Conservation (phyloP, 1,140 invertebrate genomes). For the Cheumatopsyche charites region DNA sequence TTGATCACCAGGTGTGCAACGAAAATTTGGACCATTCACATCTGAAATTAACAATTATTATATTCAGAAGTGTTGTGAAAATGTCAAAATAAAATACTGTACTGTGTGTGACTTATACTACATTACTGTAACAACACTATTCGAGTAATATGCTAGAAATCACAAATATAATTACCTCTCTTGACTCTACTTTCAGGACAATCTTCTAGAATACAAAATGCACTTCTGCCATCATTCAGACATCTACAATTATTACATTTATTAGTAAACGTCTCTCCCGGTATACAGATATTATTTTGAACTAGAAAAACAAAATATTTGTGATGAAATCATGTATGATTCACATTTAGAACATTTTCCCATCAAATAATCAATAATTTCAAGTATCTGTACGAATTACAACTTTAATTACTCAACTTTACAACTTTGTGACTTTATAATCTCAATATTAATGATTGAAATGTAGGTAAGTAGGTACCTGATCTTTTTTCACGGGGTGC, state of each 20-base stretch:
- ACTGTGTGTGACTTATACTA: too few relatives aligned
- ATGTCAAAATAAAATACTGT: too few relatives aligned
- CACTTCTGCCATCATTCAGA: slow-evolving; percentile 54
- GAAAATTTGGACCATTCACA: slow-evolving; percentile 51
- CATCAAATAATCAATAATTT: too few relatives aligned
- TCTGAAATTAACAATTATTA: slow-evolving; percentile 18
- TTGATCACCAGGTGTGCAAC: slow-evolving; percentile 62
- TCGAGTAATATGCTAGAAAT: background rate
- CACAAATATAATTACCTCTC: background rate
- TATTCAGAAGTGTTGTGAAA: too few relatives aligned
- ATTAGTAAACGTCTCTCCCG: slow-evolving; percentile 56
- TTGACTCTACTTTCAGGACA: slow-evolving; percentile 47
- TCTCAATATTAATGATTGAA: too few relatives aligned
- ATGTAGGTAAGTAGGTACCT: too few relatives aligned
- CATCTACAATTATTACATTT: slow-evolving; percentile 61
- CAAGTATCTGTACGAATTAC: too few relatives aligned
- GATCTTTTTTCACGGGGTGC: slow-evolving; percentile 41
- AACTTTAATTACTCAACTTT: too few relatives aligned
- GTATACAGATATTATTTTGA: slow-evolving; percentile 50
- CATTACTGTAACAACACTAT: too few relatives aligned
- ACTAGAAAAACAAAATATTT: slow-evolving; percentile 9
- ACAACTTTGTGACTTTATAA: too few relatives aligned
- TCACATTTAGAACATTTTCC: too few relatives aligned
- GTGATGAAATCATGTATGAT: too few relatives aligned
- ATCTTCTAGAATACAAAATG: slow-evolving; percentile 54